Conservation (phyloP, 2,888 invertebrate genomes). For the Gari tellinella region DNA sequence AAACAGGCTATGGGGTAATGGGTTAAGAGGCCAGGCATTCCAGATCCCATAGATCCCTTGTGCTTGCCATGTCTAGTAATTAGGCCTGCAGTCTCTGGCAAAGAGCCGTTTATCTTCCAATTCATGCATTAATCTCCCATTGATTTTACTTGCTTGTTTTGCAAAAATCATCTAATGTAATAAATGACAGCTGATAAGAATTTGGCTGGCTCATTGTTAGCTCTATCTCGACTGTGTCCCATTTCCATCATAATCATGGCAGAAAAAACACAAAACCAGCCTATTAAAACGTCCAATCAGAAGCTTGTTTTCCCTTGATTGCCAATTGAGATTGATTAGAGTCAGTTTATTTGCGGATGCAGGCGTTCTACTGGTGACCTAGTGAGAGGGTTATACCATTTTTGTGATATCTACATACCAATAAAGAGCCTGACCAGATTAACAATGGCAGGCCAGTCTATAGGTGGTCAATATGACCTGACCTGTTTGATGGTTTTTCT, state of each 20-base stretch:
- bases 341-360: slow-evolving; percentile 10
- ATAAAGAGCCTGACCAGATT: too few relatives aligned
- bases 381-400: slow-evolving; percentile 3
- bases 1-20: too few relatives aligned
- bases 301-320: slow-evolving; percentile 4
- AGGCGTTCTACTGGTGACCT: slow-evolving; percentile 7
- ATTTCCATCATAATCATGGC: slow-evolving; percentile 30
- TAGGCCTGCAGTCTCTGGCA: not conserved
- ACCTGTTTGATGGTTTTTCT: too few relatives aligned
- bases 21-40: too few relatives aligned
- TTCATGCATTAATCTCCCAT: slow-evolving; percentile 21
- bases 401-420: slow-evolving; percentile 1
- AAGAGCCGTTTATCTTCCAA: not conserved
- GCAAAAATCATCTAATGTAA: slow-evolving; percentile 26
- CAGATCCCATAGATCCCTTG: too few relatives aligned
- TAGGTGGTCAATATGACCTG: too few relatives aligned
- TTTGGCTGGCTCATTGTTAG: slow-evolving; percentile 25
- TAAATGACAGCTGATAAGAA: slow-evolving; percentile 29
- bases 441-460: too few relatives aligned
- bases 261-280: slow-evolving; percentile 13
- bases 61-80: too few relatives aligned
- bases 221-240: slow-evolving; percentile 24
- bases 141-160: slow-evolving; percentile 16
- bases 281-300: slow-evolving; percentile 29
- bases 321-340: slow-evolving; percentile 14